A percentile compares a stretch with the other conserved stretches of the same genome.
phyloP scores from a whole-genome alignment of 2,113 vertebrate species.

The Agelaius tricolor region DNA sequence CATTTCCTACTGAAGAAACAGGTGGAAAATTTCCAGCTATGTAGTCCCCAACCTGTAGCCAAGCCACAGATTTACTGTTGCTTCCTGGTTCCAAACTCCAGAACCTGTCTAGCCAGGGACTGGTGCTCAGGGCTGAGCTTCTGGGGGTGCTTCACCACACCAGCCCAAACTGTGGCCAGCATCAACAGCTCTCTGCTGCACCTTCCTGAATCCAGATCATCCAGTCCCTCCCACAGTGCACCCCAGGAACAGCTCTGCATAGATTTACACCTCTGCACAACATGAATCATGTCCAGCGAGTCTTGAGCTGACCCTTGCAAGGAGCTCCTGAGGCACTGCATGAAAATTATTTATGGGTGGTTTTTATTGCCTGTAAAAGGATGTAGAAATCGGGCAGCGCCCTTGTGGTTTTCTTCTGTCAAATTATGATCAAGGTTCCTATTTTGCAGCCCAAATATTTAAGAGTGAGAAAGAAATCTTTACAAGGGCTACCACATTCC shows the following conservation, averaged over 20 bases:
- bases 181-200: neutral
- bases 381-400: neutral
- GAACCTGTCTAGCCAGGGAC: neutral
- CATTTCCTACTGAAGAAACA: neutral
- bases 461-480: neutral
- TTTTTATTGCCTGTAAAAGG: slow-evolving; percentile 41
- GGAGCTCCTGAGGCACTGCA: neutral
- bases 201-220: neutral
- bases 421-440: slow-evolving; percentile 34
- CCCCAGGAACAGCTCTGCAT: neutral
- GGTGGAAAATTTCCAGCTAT: neutral
- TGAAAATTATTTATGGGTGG: slow-evolving; percentile 21
- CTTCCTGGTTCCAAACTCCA: neutral
- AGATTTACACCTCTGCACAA: neutral
- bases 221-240: neutral
- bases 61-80: neutral
- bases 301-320: slow-evolving; percentile 12
- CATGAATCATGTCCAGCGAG: neutral
- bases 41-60: neutral
- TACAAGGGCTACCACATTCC: slow-evolving; percentile 59
- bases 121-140: neutral
- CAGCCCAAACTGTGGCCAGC: fast-evolving
- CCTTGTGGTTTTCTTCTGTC: slow-evolving; percentile 43
- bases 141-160: neutral
- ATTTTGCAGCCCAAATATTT: slow-evolving; percentile 52